Evolutionary conservation across 2,888 invertebrate species (phyloP), one percentile per base, ranked within the genome.

Genomic region (Encarsia formosa): DNA sequence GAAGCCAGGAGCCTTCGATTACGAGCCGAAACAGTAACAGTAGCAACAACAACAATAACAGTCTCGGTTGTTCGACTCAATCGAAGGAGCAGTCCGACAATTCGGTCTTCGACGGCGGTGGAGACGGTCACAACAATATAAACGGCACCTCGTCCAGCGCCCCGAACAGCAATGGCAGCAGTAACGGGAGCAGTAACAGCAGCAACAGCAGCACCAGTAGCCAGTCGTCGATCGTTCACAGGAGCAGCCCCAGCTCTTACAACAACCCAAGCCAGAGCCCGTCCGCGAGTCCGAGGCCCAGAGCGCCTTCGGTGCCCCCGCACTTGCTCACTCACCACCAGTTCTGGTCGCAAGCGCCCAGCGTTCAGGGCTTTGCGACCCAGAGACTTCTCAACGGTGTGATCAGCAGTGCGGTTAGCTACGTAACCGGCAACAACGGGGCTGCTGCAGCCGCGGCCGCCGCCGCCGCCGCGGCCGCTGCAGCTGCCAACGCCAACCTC

Each of bases 71-170:
- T 16, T 68, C 70, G 15, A 64, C 65, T 16, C 72, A 72, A 42
- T 68, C 69, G 48, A 76, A 75, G 56, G 70, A 73, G 57, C 77
- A 79, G 42, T 71, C 78, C 48, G 78, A 79, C 57, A 79, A 78
- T 60, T 78, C 79, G 49, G 80, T 81, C 19, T 81, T 80, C 64
- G 81, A 81, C 61, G 80, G 75, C 6, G 75, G 74, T 57, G 75
- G 76, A 54, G 61, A 66, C 32, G 58, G 59, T 11, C 13, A 22
- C 34, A 41, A 34, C 26, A 35, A 31, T 11, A 42, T 22, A 24
- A 29, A 15, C 43, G 16, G 11, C 22, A 35, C 13, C 19, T 29
- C 5, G 34, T 26, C 13, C 37, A 32, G 11, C 32, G 34, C 9
- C 24, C 16, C 15, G 37, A 44, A 19, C 22, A 44, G 31, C 22